Percentiles rank a stretch among this genome's conserved stretches.
These are phyloP conservation scores for Cantharis rufa DNA, from an alignment of 2,888 invertebrate species.

Conservation along the genomic window DNA sequence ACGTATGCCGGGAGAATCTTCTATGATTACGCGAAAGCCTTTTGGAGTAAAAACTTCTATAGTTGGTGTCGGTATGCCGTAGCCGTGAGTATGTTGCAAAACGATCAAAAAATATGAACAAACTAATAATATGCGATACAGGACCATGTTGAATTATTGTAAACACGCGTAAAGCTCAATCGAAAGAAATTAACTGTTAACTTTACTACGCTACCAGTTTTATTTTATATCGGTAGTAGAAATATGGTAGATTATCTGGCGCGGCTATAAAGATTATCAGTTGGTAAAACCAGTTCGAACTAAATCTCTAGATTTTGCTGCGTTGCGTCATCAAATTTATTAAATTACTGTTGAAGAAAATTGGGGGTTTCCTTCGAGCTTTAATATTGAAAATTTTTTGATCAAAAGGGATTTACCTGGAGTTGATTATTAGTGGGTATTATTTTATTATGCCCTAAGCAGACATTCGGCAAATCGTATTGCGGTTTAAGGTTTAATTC, in stretches of 20 bases:
- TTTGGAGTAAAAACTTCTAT: constrained; percentile 48
- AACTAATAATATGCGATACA: background rate
- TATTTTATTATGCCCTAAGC: background rate
- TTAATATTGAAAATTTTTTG: background rate
- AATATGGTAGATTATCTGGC: background rate
- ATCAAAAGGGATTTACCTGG: background rate
- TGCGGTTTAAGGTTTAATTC: too few species aligned
- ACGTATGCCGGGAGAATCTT: constrained; percentile 50
- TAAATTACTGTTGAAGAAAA: background rate
- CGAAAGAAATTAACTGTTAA: background rate
- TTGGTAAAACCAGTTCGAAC: background rate
- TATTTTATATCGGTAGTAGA: background rate
- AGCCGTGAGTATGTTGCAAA: background rate
- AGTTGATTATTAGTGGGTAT: background rate
- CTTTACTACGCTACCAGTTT: background rate
- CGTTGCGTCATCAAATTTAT: background rate
- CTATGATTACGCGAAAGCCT: constrained; percentile 54
- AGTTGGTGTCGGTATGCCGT: constrained; percentile 45
- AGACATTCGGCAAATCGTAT: background rate
- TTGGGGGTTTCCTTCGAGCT: background rate
- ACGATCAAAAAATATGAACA: background rate
- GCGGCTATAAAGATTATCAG: background rate
- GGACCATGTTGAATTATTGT: background rate
- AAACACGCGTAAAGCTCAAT: background rate
- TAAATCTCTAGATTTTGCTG: background rate